Base-by-base conservation (phyloP, 2,113 vertebrate species). In the Tragulus kanchil region DNA sequence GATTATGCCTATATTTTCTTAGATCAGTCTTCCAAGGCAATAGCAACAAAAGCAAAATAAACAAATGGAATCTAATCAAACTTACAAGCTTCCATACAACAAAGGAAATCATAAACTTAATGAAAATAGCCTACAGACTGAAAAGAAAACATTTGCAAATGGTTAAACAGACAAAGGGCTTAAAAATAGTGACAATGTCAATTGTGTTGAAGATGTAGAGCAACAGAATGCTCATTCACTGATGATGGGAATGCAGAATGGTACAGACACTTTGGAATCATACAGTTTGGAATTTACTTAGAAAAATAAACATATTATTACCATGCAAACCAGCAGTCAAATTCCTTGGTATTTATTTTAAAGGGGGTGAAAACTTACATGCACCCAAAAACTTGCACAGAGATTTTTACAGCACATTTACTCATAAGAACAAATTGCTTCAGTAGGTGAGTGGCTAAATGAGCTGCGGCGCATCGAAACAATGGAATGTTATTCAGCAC, bases 241-340 rank as follows among this genome's bases (percentile, higher is more conserved):
- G 25, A 45, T 62, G 8, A n/a, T 69, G 42, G 45, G 45, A 86
- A 86, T 6, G 14, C 36, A 56, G 54, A 79, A 91, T 71, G 45
- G 9, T 28, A 79, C 6, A 71, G 31, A 58, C 71, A 62, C 15
- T 86, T 69, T 62, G 36, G 28, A 78, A 77, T 6, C 36, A 36
- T 36, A 85, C 1, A 25, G 13, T 65, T 64, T 77, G 45, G 19
- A 25, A 36, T 65, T 52, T 61, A 58, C 64, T 81, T 81, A 77
- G 16, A 87, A 86, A 87, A 73, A 26, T 87, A 64, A 69, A 73
- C n/a, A 92, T 62, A n/a, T 5, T 64, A n/a, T 95, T 90, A 82
- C 50, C 31, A 17, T 62, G 62, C 13, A 42, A 28, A 9, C 56
- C 19, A 87, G 21, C 15, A 56, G 64, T 45, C 28, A 11, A 6